Conservation (phyloP, 2,113 vertebrate genomes). For the Cyphomyrus plagiostoma region DNA sequence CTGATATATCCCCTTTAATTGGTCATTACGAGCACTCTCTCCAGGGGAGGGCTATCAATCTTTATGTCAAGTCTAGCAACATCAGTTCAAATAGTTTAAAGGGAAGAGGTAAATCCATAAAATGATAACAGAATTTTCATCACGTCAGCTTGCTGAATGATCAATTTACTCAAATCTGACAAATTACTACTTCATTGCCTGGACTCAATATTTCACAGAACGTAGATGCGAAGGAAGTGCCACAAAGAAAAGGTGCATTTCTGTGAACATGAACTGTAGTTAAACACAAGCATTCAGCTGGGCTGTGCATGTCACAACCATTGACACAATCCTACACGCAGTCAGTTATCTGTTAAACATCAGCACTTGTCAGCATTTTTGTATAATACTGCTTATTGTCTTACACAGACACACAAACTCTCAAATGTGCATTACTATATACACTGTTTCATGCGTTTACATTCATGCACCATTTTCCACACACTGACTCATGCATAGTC, state of each 20-base stretch:
- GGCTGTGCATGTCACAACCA: not conserved
- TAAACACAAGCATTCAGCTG: not conserved
- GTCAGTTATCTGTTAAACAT: not conserved
- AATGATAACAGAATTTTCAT: not conserved
- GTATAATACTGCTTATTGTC: not conserved
- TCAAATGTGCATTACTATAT: not conserved
- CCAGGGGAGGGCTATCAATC: not conserved
- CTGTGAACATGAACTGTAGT: not conserved
- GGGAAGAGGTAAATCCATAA: not conserved
- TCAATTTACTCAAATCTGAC: not conserved
- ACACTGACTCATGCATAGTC: not conserved
- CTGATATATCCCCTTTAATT: not conserved
- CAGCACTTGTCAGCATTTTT: not conserved
- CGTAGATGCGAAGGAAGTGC: not conserved
- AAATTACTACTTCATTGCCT: not conserved
- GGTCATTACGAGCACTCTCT: not conserved
- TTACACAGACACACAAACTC: not conserved
- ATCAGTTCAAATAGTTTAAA: not conserved
- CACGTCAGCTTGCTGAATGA: not conserved
- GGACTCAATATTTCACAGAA: not conserved
- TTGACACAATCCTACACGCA: not conserved
- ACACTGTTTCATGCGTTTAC: not conserved
- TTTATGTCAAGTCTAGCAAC: not conserved
- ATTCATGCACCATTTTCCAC: not conserved
- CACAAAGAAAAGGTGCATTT: not conserved